Evolutionary conservation across 2,888 invertebrate species (phyloP).

Genomic region (Sepioteuthis lessoniana): DNA sequence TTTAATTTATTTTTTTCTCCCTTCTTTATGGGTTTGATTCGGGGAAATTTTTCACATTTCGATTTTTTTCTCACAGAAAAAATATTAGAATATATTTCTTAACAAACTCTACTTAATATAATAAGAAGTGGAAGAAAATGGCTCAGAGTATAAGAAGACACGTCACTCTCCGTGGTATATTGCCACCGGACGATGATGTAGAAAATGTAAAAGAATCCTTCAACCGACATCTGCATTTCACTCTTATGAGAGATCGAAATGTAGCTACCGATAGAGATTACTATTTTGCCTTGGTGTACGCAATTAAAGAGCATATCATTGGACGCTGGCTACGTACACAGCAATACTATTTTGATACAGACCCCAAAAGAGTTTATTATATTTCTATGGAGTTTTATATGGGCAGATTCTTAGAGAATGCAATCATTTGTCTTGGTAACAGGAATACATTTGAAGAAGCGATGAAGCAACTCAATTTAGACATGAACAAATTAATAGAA

Average conservation of each 20-base stretch:
- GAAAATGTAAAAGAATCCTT: conserved; percentile 96
- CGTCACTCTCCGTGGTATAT: conserved; percentile 96
- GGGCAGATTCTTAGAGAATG: conserved; percentile 35
- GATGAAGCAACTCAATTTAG: conserved; percentile 4
- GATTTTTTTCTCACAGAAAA: not conserved
- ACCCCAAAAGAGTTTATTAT: conserved; percentile 80
- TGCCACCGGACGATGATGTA: conserved; percentile 93
- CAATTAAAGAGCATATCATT: conserved; percentile 96
- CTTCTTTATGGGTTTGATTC: no score
- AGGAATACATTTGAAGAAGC: not conserved
- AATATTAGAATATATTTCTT: not conserved
- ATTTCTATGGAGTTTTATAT: conserved; percentile 38
- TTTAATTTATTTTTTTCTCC: no score
- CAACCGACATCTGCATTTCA: conserved; percentile 98
- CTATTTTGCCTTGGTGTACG: conserved; percentile 96
- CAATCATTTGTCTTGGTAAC: not conserved
- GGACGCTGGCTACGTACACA: conserved; percentile 99
- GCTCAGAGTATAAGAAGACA: conserved; percentile 83
- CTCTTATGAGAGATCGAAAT: conserved; percentile 97
- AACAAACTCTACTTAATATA: not conserved
- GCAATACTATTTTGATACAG: conserved; percentile 97
- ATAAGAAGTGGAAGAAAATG: not conserved
- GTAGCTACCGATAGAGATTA: conserved; percentile 97
- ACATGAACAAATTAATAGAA: not conserved
- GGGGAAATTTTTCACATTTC: not conserved